Percentiles rank a stretch among this genome's conserved stretches.
Conservation (phyloP, 2,888 invertebrate genomes). For the Thumatha senex region DNA sequence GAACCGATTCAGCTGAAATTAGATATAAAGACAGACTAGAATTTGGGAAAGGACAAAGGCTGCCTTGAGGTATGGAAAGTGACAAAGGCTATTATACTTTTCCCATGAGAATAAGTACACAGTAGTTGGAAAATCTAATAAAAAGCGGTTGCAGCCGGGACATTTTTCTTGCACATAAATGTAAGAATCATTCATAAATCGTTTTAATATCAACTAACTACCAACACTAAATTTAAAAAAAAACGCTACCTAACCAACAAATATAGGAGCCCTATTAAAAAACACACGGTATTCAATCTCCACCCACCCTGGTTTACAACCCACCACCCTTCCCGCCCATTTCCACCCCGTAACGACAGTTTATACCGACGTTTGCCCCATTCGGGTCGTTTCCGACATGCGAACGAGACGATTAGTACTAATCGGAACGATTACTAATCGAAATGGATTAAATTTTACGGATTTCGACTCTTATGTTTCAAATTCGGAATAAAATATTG, state of each 20-base stretch:
- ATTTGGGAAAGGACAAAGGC: too few species aligned
- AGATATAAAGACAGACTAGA: too few species aligned
- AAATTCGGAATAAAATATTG: neutral
- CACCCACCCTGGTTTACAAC: slow-evolving; percentile 32
- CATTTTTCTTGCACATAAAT: too few species aligned
- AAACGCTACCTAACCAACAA: slow-evolving; percentile 22
- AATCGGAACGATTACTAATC: slow-evolving; percentile 40
- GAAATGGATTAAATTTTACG: slow-evolving; percentile 5
- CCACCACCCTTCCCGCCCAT: slow-evolving; percentile 45
- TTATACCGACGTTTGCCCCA: slow-evolving; percentile 56
- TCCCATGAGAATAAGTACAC: too few species aligned
- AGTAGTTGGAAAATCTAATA: too few species aligned
- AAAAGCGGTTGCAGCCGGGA: too few species aligned
- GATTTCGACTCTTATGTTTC: neutral
- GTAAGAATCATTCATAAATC: too few species aligned
- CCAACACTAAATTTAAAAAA: neutral
- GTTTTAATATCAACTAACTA: too few species aligned
- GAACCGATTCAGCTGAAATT: too few species aligned
- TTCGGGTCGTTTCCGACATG: slow-evolving; percentile 64
- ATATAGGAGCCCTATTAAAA: slow-evolving; percentile 22
- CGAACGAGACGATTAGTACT: slow-evolving; percentile 56
- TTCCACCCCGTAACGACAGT: slow-evolving; percentile 55
- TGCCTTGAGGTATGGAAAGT: too few species aligned
- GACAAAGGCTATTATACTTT: too few species aligned
- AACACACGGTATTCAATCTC: slow-evolving; percentile 17